Evolutionary conservation across 37 sponge, comb jelly and placozoan species (phyloP).

Genomic region (Geodia barretti): DNA sequence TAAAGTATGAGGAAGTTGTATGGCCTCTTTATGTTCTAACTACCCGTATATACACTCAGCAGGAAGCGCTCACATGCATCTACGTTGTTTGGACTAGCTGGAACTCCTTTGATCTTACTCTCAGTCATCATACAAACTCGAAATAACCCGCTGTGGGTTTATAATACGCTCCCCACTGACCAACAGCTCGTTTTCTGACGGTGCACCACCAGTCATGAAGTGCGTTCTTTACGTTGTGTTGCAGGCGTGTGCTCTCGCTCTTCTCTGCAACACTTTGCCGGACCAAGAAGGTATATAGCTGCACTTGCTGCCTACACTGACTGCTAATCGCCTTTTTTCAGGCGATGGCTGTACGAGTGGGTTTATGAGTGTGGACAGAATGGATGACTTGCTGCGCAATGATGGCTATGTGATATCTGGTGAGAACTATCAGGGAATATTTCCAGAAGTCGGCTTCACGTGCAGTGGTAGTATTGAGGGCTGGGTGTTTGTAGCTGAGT

Average conservation of each 20-base stretch:
- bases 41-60: too few species aligned
- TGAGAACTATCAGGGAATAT: not conserved
- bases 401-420: not conserved
- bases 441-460: not conserved
- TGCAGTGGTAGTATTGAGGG: not conserved
- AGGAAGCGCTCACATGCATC: too few species aligned
- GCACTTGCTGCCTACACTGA: not conserved
- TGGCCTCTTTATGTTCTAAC: too few species aligned
- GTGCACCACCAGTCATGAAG: too few species aligned
- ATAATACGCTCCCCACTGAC: too few species aligned
- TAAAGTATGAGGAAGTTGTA: too few species aligned
- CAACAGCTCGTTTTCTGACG: too few species aligned
- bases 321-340: not conserved
- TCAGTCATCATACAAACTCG: too few species aligned
- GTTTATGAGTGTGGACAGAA: not conserved
- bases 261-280: not conserved
- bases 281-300: not conserved
- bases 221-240: too few species aligned
- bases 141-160: too few species aligned
- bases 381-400: not conserved
- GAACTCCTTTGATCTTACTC: too few species aligned
- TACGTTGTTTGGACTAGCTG: too few species aligned
- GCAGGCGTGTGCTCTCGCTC: not conserved
- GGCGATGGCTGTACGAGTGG: not conserved
- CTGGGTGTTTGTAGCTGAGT: not conserved